phyloP scores from a whole-genome alignment of 2,113 vertebrate species.

The Cryptotis parvus region DNA sequence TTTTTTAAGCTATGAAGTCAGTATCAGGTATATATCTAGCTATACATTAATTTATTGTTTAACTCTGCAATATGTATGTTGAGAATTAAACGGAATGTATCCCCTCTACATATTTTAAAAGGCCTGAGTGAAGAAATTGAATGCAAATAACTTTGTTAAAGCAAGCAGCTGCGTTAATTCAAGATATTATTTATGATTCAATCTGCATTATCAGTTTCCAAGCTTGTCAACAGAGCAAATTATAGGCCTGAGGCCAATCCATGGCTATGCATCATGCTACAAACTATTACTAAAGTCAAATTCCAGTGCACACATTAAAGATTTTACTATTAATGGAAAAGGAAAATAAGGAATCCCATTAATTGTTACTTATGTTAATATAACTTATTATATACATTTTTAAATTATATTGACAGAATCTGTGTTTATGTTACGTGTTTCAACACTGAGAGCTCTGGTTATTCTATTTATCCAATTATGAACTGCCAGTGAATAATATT shows the following conservation, averaged over 20 bases:
- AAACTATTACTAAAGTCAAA: conserved; percentile 39
- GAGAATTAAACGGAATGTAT: not conserved
- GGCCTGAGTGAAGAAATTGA: not conserved
- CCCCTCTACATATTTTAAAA: conserved; percentile 23
- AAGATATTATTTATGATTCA: conserved; percentile 50
- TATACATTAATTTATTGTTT: conserved; percentile 4
- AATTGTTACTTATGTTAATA: conserved; percentile 38
- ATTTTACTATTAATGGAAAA: conserved; percentile 46
- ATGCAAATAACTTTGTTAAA: conserved; percentile 25
- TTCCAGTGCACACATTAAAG: not conserved
- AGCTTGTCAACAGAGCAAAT: conserved; percentile 63
- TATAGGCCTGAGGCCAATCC: conserved; percentile 22
- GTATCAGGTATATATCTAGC: not conserved
- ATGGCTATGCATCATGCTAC: conserved; percentile 29
- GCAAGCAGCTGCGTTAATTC: conserved; percentile 45
- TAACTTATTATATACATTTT: conserved; percentile 1
- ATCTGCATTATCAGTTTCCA: conserved; percentile 48
- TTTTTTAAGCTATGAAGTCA: conserved; percentile 18
- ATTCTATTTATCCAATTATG: no score
- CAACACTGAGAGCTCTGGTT: no score
- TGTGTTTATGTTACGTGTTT: not conserved
- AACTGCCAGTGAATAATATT: no score
- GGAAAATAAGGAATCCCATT: not conserved
- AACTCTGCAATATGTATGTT: not conserved
- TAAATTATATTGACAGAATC: not conserved